phyloP scores from a whole-genome alignment of 2,888 invertebrate species.

The Oscheius sp. region DNA sequence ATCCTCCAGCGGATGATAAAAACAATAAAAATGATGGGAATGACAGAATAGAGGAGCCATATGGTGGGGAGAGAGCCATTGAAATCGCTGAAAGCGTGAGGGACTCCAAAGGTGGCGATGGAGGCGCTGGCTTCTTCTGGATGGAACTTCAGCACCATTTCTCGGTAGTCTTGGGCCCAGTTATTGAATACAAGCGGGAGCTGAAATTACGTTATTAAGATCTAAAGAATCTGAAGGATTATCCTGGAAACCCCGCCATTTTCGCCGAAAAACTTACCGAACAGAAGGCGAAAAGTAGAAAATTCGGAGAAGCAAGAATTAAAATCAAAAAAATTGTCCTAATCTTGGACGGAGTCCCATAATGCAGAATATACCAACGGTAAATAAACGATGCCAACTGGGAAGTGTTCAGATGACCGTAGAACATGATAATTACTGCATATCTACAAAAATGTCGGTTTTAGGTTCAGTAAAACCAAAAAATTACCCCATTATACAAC shows the following conservation, averaged over 20 bases:
- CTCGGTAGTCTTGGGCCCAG: neutral
- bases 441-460: neutral
- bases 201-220: no score
- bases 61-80: neutral
- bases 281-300: neutral
- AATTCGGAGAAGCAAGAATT: neutral
- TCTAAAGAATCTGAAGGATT: no score
- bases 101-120: neutral
- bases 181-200: no score
- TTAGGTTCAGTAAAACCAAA: no score
- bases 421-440: neutral
- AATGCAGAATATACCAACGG: slow-evolving; percentile 6
- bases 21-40: slow-evolving; percentile 3
- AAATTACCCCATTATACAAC: neutral
- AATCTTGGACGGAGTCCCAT: neutral
- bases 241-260: no score
- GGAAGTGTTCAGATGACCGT: slow-evolving; percentile 1
- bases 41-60: neutral
- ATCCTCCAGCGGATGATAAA: neutral
- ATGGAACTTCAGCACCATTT: neutral
- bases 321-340: neutral
- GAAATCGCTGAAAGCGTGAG: neutral
- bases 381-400: slow-evolving; percentile 14
- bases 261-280: neutral
- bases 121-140: neutral